Base-by-base conservation (phyloP, 2,797 vertebrate genomes). In the Glossophaga mutica region DNA sequence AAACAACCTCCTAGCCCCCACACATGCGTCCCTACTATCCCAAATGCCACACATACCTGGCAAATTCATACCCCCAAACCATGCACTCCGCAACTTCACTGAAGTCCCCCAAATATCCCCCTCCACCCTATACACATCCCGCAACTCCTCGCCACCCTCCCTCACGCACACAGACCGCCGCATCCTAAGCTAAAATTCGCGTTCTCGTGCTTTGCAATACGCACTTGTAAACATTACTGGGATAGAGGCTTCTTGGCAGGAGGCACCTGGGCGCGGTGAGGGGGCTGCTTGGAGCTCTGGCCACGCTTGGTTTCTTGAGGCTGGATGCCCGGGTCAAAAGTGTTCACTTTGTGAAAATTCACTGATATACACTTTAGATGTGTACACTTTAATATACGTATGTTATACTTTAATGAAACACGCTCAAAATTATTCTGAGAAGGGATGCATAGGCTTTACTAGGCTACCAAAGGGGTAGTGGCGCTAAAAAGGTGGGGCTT, bases 391-490 rank as follows among this genome's bases (percentile, higher is more conserved):
- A 42, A 44, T 21, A 0, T 52, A 18, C 0, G 59, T 86, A n/a
- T 55, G 7, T 82, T 65, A 16, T 4, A 65, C 34, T 67, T 93
- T 70, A 76, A 59, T 89, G 70, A 95, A 90, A 73, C 73, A 26
- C 42, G 32, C 62, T 48, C 18, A 8, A n/a, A 59, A 65, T 29
- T 24, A 39, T 62, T 88, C 73, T 21, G 34, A 65, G 71, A 55
- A 46, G 59, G 77, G 46, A 24, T 62, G 39, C 62, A 19, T 10
- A 21, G 48, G 21, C 55, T 83, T 83, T n/a, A 19, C 44, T 50
- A 55, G 79, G 22, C 37, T 42, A 62, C 57, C 42, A 18, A 39
- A 52, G 44, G 5, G 8, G 24, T 46, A 12, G 4, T 83, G 50
- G 9, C 22, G 11, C 6, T 34, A 26, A 87, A 74, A 67, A n/a